Evolutionary conservation across 2,888 invertebrate species (phyloP), one percentile per base, ranked within the genome.

Genomic region (Helicoverpa assulta): DNA sequence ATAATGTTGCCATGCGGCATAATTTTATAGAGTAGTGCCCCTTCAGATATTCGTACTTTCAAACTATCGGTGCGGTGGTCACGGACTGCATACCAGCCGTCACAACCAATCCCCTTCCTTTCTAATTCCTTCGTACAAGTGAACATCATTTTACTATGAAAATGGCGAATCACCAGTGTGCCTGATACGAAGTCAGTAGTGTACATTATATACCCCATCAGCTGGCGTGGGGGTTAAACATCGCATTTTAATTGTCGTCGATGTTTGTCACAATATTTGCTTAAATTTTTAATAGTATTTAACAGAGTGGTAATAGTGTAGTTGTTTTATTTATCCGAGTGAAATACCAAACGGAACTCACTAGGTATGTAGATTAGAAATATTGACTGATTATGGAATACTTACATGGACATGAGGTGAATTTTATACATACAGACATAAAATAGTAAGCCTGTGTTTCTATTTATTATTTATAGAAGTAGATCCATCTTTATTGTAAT

Each of bases 131-230:
- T 80, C 82, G 80, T 81, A 81, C 56, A 81, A 74, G 77, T 67
- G 56, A 70, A 66, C 40, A 68, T 57, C 74, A 64, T 68, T 8
- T 54, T 68, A 51, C 66, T 73, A 68, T 69, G 59, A 37, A 72
- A 67, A 70, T 71, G 83, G 81, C 81, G 66, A 67, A 60, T 77
- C 81, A 81, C 83, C 75, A 64, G 19, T 55, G 82, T 82, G 82
- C 82, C 83, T 82, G 40, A 19, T 43, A 70, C 69, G 12, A 64
- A 40, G 47, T 73, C 55, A 57, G 47, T 71, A 71, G 55, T 71
- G 62, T 67, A 70, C 66, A 67, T 64, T 67, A 50, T 55, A 64
- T 59, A 8, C 55, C 57, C 65, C 65, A 63, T 52, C 37, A 40
- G 16, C 70, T 57, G 62, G 56, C 43, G 71, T 63, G 67, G 70